phyloP scores from a whole-genome alignment of 2,113 vertebrate genomes.

The Epinephelus lanceolatus region DNA sequence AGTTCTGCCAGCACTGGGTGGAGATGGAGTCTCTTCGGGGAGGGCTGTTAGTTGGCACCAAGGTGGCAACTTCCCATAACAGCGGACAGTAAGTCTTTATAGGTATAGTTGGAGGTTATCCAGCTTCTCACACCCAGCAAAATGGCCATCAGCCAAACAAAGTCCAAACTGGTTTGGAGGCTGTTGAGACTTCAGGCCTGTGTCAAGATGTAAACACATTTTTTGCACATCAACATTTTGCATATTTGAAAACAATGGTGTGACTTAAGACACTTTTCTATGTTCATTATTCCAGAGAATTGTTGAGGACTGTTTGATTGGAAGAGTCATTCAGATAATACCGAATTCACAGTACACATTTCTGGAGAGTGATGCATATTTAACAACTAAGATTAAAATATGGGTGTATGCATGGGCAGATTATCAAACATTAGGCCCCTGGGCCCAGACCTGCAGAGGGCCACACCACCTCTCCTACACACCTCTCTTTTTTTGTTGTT shows the following conservation, averaged over 20 bases:
- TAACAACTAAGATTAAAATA: background rate
- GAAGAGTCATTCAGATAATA: background rate
- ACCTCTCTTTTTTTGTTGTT: too few species aligned
- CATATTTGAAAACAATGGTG: background rate
- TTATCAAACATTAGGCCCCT: too few species aligned
- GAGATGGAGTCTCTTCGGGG: background rate
- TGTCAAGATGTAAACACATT: constrained; percentile 9
- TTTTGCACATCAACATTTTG: background rate
- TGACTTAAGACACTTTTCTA: background rate
- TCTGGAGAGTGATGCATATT: background rate
- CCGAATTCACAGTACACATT: background rate
- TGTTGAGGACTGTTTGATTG: background rate
- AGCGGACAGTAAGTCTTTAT: constrained; percentile 23
- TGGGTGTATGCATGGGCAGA: too few species aligned
- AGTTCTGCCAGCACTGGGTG: background rate
- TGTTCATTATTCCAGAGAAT: background rate
- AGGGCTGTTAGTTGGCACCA: background rate
- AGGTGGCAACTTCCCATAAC: constrained; percentile 7
- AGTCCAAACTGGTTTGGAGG: background rate
- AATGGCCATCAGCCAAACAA: background rate
- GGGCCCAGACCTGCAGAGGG: too few species aligned
- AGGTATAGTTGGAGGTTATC: background rate
- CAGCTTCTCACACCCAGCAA: constrained; percentile 12
- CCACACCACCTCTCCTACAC: too few species aligned
- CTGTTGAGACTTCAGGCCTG: constrained; percentile 36